Base-by-base conservation (phyloP, 2,797 vertebrate species). In the Coregonus sp. region DNA sequence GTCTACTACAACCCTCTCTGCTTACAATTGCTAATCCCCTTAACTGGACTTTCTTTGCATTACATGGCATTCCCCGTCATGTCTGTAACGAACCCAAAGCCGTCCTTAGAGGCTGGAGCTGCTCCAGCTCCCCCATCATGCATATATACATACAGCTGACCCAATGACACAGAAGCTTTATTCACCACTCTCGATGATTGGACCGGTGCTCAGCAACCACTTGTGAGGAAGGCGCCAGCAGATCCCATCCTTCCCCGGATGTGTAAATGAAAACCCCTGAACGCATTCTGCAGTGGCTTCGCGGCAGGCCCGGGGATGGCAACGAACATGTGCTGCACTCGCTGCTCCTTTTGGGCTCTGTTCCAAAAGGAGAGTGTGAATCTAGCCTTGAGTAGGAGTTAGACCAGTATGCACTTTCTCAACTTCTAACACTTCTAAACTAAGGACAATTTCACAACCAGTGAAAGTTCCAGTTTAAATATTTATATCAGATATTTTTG, bases 41-140 rank as follows among this genome's bases (percentile, higher is more conserved):
- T 0, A 4, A 72, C 72, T 75, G 37, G 3, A 0, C 68, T 15
- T 33, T 29, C 4, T 4, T 51, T 12, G 50, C 50, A 73, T 25
- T 47, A 61, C 56, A 61, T 61, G 18, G n/a, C n/a, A 61, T 20
- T 47, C 67, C 56, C 73, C 25, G 25, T 52, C 47, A 35, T 70
- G n/a, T 71, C 65, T n/a, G 33, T 69, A 73, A 84, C 83, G 86
- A 90, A 81, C 84, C 56, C 83, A 72, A 73, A 76, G 81, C 83
- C 86, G 74, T 76, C 61, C 73, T 88, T 86, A 86, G 85, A 86
- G 83, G 70, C 79, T 90, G 85, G 81, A 88, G 75, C 7, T 74
- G 78, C 82, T 87, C 87, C 89, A 86, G 79, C 84, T 81, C 76
- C 18, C 82, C 76, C 79, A 47, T 72, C 84, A 68, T 82, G 77